Base-by-base conservation (phyloP, 2,113 vertebrate species). In the Lepidothrix coronata region DNA sequence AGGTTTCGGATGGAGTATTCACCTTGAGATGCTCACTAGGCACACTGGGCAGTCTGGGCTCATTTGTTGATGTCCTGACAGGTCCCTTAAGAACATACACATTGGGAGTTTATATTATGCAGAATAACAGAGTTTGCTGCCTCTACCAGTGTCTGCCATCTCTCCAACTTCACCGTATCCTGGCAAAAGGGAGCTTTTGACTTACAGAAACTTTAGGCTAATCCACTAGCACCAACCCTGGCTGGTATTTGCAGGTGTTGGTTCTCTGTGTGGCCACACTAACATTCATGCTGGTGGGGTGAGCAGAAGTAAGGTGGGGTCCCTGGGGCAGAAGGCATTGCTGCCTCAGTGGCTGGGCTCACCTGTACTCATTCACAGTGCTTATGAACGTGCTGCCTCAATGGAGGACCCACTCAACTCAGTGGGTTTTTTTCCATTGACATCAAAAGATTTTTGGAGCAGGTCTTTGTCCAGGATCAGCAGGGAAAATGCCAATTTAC, bases 241-340 rank as follows among this genome's bases (percentile, higher is more conserved):
- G 8, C 6, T 5, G 6, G 13, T 23, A 16, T 39, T 43, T 49
- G 49, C 62, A 0, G 1, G 12, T 48, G 23, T 17, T 3, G 3
- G 48, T 9, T 67, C 48, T 39, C 30, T 0, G 0, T 0, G 3
- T 1, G 9, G 43, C 25, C 18, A 13, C 48, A 46, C 9, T 33
- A 24, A 12, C 0, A 0, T 18, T 59, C 0, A 0, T 48, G 73
- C 39, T 74, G 68, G 23, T 27, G 46, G 44, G 52, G 28, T 67
- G 70, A 67, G 61, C 43, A 74, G 57, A 44, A 51, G 27, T 10
- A 39, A 28, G 48, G 12, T 25, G n/a, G 5, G 48, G 35, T 44
- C n/a, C 20, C 51, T 18, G 20, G 7, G 11, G 20, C 58, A 88
- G 41, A 44, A 83, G 59, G 41, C 62, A 83, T 11, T 1, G 2